Conservation (phyloP, 2,113 vertebrate species). For the Megatriorchis doriae region DNA sequence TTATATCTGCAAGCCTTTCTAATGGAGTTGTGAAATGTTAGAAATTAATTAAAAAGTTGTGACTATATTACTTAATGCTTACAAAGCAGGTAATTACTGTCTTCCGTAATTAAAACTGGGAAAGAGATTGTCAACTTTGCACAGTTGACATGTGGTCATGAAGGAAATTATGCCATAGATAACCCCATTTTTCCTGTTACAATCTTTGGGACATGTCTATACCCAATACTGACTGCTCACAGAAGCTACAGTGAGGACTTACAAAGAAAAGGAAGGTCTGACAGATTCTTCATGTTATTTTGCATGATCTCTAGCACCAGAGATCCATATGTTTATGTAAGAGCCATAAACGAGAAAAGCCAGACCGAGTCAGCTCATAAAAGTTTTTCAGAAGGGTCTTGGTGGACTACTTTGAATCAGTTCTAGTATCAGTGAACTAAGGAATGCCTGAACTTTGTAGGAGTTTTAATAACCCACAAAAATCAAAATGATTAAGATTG, state of each 20-base stretch:
- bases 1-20: neutral
- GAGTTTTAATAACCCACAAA: neutral
- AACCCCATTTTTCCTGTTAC: neutral
- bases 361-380: neutral
- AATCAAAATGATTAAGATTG: neutral
- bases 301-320: neutral
- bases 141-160: neutral
- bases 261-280: neutral
- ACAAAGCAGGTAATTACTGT: neutral
- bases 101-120: neutral
- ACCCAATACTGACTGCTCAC: neutral
- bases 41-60: neutral
- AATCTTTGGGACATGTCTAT: neutral
- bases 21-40: neutral
- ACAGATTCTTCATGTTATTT: neutral
- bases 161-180: neutral
- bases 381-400: neutral
- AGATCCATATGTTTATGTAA: neutral
- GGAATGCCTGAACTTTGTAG: neutral
- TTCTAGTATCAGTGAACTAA: neutral
- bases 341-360: neutral
- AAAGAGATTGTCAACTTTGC: neutral
- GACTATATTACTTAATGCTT: neutral
- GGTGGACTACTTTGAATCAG: neutral
- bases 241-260: neutral